These are phyloP conservation scores for Phyllostomus hastatus DNA, from an alignment of 2,113 vertebrate genomes.

Conservation along the genomic window DNA sequence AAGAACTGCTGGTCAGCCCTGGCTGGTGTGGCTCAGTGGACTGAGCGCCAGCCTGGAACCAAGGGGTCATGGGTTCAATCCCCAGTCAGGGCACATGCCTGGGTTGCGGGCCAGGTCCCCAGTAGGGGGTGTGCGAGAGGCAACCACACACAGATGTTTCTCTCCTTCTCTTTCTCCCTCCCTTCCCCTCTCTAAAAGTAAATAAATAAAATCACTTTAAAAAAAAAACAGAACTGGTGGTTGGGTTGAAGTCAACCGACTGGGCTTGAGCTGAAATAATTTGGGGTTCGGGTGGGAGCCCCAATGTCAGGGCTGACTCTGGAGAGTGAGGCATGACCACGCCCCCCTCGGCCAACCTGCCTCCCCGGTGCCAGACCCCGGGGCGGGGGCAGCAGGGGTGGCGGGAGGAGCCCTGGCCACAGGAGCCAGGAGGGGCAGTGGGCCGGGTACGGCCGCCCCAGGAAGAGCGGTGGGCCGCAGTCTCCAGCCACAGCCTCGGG, in stretches of 20 bases:
- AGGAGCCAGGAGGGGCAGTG: slow-evolving; percentile 19
- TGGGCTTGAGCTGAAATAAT: background rate
- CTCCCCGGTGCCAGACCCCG: slow-evolving; percentile 20
- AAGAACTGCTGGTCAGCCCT: background rate
- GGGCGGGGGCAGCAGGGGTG: background rate
- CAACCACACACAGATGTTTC: too few relatives aligned
- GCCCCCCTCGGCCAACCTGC: background rate
- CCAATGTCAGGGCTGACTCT: background rate
- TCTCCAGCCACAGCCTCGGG: slow-evolving; percentile 52
- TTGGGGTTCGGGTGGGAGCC: background rate
- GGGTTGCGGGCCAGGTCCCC: too few relatives aligned
- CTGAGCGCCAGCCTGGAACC: too few relatives aligned
- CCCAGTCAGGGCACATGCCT: too few relatives aligned
- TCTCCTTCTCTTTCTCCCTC: too few relatives aligned
- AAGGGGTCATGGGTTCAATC: too few relatives aligned
- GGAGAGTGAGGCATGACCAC: background rate
- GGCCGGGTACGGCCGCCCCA: slow-evolving; percentile 15
- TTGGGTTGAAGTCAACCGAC: background rate
- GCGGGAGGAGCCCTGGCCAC: slow-evolving; percentile 10
- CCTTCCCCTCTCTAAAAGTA: too few relatives aligned
- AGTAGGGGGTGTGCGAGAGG: too few relatives aligned
- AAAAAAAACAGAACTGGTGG: background rate
- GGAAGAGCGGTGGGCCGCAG: slow-evolving; percentile 46
- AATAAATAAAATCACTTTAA: too few relatives aligned
- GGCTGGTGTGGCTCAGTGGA: too few relatives aligned